These are phyloP conservation scores for Thalassoma bifasciatum DNA, from an alignment of 2,113 vertebrate species.

Conservation along the genomic window DNA sequence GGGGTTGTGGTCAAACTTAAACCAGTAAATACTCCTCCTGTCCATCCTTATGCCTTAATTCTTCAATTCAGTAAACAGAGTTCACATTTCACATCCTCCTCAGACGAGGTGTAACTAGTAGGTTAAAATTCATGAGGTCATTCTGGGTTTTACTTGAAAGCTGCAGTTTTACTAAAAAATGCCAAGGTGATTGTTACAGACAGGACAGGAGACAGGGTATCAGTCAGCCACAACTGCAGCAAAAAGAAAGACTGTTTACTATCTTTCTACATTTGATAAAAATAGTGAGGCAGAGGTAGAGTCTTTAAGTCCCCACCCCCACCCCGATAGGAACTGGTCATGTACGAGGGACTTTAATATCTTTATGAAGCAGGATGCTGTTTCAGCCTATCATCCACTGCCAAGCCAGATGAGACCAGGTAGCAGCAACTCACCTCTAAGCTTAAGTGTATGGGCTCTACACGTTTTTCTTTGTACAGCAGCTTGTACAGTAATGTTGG, in stretches of 20 bases:
- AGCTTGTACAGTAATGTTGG: conserved; percentile 57
- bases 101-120: too few species aligned
- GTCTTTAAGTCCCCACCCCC: neutral
- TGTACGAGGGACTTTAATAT: conserved; percentile 22
- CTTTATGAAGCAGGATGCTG: conserved; percentile 52
- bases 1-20: too few species aligned
- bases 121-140: too few species aligned
- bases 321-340: too few species aligned
- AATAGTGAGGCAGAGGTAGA: neutral
- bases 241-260: neutral
- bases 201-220: too few species aligned
- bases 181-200: too few species aligned
- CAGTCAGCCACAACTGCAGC: neutral
- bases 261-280: neutral
- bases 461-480: conserved; percentile 58
- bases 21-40: too few species aligned
- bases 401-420: conserved; percentile 74
- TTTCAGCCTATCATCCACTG: conserved; percentile 63
- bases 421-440: conserved; percentile 67
- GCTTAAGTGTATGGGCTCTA: conserved; percentile 37
- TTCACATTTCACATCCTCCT: too few species aligned
- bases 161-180: too few species aligned
- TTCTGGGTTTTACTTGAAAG: too few species aligned
- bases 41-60: too few species aligned
- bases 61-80: too few species aligned